Evolutionary conservation across 35 echinoderm and acorn worm genomes (phyloP).

Genomic region (Heliocidaris tuberculata): DNA sequence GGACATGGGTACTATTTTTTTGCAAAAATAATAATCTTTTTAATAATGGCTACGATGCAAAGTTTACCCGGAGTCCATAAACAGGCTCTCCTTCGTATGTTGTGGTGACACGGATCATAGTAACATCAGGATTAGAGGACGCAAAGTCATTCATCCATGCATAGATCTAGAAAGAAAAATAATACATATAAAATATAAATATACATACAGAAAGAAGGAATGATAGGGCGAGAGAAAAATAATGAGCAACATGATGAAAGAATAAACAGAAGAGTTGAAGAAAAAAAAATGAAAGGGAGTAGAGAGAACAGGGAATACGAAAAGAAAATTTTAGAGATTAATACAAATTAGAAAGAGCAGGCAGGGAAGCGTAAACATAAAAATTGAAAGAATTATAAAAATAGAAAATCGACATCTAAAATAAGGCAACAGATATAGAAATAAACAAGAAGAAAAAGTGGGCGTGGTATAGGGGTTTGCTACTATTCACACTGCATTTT

Average conservation of each 20-base stretch:
- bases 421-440: no score
- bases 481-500: no score
- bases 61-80: slow-evolving; percentile 12
- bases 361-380: not conserved
- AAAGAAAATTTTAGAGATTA: no score
- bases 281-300: not conserved
- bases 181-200: no score
- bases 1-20: no score
- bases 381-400: no score
- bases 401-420: no score
- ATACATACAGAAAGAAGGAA: not conserved
- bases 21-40: no score
- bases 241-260: not conserved
- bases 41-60: no score
- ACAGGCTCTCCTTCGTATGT: slow-evolving; percentile 4
- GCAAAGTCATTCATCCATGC: slow-evolving; percentile 42
- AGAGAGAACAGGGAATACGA: no score
- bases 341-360: not conserved
- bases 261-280: not conserved
- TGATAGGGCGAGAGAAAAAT: not conserved
- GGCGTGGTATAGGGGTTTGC: no score
- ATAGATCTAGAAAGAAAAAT: not conserved
- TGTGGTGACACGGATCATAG: not conserved
- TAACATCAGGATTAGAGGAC: not conserved
- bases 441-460: no score